phyloP scores from a whole-genome alignment of 2,113 vertebrate genomes.

The Tyrannus savana region DNA sequence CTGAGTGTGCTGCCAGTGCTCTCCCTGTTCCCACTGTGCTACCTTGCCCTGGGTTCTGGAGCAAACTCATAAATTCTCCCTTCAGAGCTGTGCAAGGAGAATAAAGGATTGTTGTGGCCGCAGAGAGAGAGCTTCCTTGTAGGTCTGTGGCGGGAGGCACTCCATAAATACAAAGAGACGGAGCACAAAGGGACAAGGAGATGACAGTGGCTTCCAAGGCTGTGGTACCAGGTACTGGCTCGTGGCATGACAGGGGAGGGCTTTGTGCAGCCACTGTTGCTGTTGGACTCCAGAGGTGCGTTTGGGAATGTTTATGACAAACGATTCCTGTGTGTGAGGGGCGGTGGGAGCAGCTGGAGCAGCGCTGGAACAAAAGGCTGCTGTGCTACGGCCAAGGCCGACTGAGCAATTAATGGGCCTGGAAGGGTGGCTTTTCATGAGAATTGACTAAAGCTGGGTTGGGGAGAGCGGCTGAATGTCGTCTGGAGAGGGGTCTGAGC shows the following conservation, averaged over 20 bases:
- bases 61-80: fast-evolving
- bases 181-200: constrained; percentile 32
- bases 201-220: neutral
- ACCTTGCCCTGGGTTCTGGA: neutral
- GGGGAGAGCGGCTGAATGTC: neutral
- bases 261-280: neutral
- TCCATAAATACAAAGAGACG: neutral
- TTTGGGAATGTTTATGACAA: neutral
- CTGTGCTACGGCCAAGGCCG: constrained; percentile 41
- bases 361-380: constrained; percentile 36
- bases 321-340: neutral
- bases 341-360: constrained; percentile 35
- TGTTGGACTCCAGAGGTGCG: constrained; percentile 1
- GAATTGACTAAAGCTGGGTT: neutral
- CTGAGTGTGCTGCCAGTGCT: fast-evolving
- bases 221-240: neutral
- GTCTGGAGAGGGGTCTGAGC: neutral
- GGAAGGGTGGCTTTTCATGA: neutral
- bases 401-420: neutral
- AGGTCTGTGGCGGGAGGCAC: neutral
- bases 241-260: neutral
- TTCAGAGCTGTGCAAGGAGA: neutral
- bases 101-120: neutral
- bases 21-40: fast-evolving
- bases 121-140: neutral